Base-by-base conservation (phyloP, 2,797 vertebrate species). In the Borostomias antarcticus region DNA sequence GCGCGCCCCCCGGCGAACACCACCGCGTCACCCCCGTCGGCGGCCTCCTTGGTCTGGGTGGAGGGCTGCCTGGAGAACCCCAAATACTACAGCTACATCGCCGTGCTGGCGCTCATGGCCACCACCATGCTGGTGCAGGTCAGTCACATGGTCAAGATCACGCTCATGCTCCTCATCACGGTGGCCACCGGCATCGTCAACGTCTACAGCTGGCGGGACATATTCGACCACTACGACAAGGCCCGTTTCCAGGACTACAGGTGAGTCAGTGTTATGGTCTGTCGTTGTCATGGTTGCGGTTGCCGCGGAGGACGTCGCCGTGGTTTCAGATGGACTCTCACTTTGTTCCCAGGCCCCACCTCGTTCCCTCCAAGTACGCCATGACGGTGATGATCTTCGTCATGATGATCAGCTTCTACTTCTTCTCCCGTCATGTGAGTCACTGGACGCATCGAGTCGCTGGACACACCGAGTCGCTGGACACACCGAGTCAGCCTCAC, bases 91-190 rank as follows among this genome's bases (percentile, higher is more conserved):
- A 97, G 87, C 88, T 96, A 94, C 56, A 89, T 96, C 0, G 91
- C 95, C 0, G 91, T 96, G 47, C 81, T 98, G 70, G 94, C 95
- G 0, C 92, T 98, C 61, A 93, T 98, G 57, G 96, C 95, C 72
- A 96, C 95, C 81, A 96, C 95, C 84, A 98, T 98, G 97, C 89
- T 98, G 88, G 97, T 98, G 70, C 97, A 98, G 85, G 97, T 98
- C 89, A 98, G 96, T 88, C 97, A 98, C 91, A 97, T 98, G 96
- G 96, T 98, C 72, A 98, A 98, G 87, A 91, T 98, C 66, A 96
- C 95, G 0, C 93, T 98, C 76, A 98, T 98, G 97, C 85, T 98
- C 75, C 89, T 95, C 54, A 94, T 97, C 89, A 93, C 92, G 0
- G 82, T 85, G 17, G 88, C 93, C 0, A 90, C 91, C 0, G 94